Conservation (phyloP, 2,888 invertebrate genomes). For the Fabriciana adippe region DNA sequence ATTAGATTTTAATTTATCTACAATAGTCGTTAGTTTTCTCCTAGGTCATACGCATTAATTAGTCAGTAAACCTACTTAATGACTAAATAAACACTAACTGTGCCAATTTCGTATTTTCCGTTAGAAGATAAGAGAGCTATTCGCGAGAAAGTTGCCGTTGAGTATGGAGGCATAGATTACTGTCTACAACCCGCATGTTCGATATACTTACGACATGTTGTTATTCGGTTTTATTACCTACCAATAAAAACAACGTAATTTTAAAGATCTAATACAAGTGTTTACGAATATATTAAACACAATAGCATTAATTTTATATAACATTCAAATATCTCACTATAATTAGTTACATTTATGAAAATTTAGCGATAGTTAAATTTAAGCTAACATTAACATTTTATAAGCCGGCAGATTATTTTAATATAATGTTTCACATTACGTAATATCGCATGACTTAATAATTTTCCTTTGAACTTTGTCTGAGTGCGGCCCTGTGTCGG, state of each 20-base stretch:
- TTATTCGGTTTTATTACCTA: conserved; percentile 37
- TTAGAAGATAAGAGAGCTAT: conserved; percentile 55
- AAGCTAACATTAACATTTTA: conserved; percentile 15
- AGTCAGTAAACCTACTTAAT: not conserved
- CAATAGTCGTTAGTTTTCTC: not conserved
- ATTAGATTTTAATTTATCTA: not conserved
- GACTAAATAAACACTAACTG: not conserved
- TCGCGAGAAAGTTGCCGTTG: conserved; percentile 64
- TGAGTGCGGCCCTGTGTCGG: conserved; percentile 71
- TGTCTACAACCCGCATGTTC: conserved; percentile 59
- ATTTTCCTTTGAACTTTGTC: conserved; percentile 45
- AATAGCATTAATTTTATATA: not conserved
- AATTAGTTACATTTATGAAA: not conserved
- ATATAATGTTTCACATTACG: conserved; percentile 40
- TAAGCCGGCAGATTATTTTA: conserved; percentile 32
- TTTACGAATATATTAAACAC: not conserved
- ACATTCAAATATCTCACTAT: not conserved
- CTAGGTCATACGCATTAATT: conserved; percentile 1
- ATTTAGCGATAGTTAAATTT: conserved; percentile 26
- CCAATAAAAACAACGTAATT: conserved; percentile 9
- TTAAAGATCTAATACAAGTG: not conserved
- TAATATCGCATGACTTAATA: conserved; percentile 39
- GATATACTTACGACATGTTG: conserved; percentile 46
- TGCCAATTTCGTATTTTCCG: conserved; percentile 42
- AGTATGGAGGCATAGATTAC: conserved; percentile 48